Percentiles rank a stretch among this genome's conserved stretches.
phyloP scores from a whole-genome alignment of 2,797 vertebrate species.

The Danio jaintianensis region DNA sequence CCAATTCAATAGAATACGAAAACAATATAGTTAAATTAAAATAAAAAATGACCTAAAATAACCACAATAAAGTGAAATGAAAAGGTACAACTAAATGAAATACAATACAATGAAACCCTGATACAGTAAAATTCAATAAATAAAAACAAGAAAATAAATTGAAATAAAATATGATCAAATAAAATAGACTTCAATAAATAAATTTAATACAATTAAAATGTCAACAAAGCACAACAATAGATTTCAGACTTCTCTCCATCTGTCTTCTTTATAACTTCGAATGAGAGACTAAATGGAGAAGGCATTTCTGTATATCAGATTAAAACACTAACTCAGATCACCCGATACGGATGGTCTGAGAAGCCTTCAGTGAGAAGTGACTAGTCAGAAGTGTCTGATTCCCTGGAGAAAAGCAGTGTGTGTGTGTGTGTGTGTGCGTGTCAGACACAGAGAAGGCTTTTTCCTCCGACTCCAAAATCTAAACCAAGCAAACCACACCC shows the following conservation, averaged over 20 bases:
- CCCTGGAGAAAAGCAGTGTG: neutral
- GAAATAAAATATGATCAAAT: too few relatives aligned
- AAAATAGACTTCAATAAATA: too few relatives aligned
- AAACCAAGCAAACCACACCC: slow-evolving; percentile 43
- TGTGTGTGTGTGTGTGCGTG: neutral
- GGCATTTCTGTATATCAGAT: neutral
- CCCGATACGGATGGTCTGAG: neutral
- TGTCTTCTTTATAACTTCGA: slow-evolving; percentile 4
- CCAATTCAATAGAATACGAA: too few relatives aligned
- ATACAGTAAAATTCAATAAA: too few relatives aligned
- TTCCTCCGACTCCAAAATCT: slow-evolving; percentile 24
- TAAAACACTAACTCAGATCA: neutral
- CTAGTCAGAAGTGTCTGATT: slow-evolving; percentile 24
- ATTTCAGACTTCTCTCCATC: slow-evolving; percentile 38
- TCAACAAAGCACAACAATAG: too few relatives aligned
- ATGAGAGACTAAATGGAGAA: neutral
- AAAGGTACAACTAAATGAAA: too few relatives aligned
- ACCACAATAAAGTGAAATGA: too few relatives aligned
- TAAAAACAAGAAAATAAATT: too few relatives aligned
- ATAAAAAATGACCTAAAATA: too few relatives aligned
- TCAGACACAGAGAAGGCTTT: slow-evolving; percentile 33
- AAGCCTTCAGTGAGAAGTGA: slow-evolving; percentile 21
- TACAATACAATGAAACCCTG: too few relatives aligned
- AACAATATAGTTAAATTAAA: too few relatives aligned
- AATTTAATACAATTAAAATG: too few relatives aligned